These are phyloP conservation scores for Stictocephala bisonia DNA, from an alignment of 2,888 invertebrate genomes.

Conservation along the genomic window DNA sequence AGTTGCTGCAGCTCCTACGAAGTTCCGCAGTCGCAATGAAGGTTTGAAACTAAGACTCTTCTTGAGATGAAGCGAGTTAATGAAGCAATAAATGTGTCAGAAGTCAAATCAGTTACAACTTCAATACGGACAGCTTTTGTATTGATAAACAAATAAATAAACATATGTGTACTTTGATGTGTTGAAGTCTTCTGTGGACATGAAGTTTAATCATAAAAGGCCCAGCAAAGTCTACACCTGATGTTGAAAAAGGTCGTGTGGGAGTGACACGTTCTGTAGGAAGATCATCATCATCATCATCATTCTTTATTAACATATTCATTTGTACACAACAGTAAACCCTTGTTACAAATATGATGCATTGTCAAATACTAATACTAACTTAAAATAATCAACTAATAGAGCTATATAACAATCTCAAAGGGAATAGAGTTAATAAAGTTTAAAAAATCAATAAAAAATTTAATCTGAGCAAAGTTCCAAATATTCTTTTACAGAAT, in stretches of 20 bases:
- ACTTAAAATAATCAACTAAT: too few relatives aligned
- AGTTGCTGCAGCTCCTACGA: slow-evolving; percentile 57
- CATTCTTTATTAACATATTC: too few relatives aligned
- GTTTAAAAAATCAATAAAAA: too few relatives aligned
- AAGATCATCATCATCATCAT: too few relatives aligned
- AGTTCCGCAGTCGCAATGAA: slow-evolving; percentile 61
- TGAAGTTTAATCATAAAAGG: slow-evolving; percentile 44
- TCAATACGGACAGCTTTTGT: slow-evolving; percentile 59
- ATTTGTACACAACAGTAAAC: too few relatives aligned
- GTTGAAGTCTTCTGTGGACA: not conserved
- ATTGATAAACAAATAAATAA: slow-evolving; percentile 57
- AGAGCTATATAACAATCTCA: too few relatives aligned
- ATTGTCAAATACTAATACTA: too few relatives aligned
- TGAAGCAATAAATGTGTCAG: slow-evolving; percentile 58
- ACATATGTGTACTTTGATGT: slow-evolving; percentile 44
- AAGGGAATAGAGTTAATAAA: too few relatives aligned
- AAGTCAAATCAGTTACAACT: slow-evolving; percentile 58
- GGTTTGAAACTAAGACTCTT: slow-evolving; percentile 54
- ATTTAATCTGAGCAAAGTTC: too few relatives aligned
- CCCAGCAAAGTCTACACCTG: slow-evolving; percentile 57
- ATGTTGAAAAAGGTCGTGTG: slow-evolving; percentile 28
- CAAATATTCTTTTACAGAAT: too few relatives aligned
- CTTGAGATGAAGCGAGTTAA: slow-evolving; percentile 57
- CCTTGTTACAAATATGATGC: too few relatives aligned
- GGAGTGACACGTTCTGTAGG: slow-evolving; percentile 31